phyloP scores from a whole-genome alignment of 2,797 vertebrate genomes.

The Alauda arvensis region DNA sequence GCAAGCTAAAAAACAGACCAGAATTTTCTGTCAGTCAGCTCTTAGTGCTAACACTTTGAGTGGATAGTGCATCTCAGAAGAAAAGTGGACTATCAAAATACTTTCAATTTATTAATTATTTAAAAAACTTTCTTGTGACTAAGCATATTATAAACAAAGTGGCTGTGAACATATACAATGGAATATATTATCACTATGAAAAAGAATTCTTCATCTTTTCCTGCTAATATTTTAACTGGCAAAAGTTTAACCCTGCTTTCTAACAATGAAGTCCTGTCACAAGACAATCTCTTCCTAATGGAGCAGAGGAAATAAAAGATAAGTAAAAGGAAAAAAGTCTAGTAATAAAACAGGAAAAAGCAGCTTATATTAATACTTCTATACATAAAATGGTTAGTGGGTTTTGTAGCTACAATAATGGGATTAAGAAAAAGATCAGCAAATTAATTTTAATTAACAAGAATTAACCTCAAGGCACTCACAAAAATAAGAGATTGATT shows the following conservation, averaged over 20 bases:
- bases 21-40: neutral
- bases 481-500: neutral
- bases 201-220: neutral
- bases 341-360: neutral
- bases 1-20: neutral
- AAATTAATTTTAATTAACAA: neutral
- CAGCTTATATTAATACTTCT: neutral
- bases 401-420: neutral
- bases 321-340: neutral
- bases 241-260: slow-evolving; percentile 13
- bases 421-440: neutral
- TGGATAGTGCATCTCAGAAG: neutral
- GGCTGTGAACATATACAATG: neutral
- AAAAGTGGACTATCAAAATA: neutral
- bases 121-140: slow-evolving; percentile 1
- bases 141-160: neutral
- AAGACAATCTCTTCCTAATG: neutral
- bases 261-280: neutral
- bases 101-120: neutral
- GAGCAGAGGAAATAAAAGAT: neutral
- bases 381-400: neutral
- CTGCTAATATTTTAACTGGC: neutral
- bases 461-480: neutral
- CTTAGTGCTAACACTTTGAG: neutral
- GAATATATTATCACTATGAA: neutral